Conservation (phyloP, 2,113 vertebrate genomes). For the Ardeotis arabs region DNA sequence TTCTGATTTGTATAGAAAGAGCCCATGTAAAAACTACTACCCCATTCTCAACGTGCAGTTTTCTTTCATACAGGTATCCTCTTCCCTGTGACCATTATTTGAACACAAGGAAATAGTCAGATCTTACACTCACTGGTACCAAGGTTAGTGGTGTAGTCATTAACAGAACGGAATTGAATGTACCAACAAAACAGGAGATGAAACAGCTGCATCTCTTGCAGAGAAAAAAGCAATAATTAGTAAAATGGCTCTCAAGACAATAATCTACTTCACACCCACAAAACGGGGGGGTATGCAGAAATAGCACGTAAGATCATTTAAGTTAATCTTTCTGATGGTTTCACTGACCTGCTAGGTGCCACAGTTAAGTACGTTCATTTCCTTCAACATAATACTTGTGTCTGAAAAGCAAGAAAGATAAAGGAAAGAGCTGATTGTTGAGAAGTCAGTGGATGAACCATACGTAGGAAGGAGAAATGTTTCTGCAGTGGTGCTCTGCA, state of each 20-base stretch:
- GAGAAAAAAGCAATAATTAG: slow-evolving; percentile 79
- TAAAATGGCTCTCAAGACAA: slow-evolving; percentile 68
- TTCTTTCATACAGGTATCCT: slow-evolving; percentile 60
- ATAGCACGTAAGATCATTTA: slow-evolving; percentile 38
- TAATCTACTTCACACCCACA: slow-evolving; percentile 61
- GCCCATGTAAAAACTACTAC: slow-evolving; percentile 50
- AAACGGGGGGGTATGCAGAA: slow-evolving; percentile 27
- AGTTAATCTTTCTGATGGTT: slow-evolving; percentile 57
- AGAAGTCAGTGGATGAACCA: background rate
- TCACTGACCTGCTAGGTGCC: slow-evolving; percentile 48
- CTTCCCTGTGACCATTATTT: slow-evolving; percentile 40
- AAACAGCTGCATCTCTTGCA: slow-evolving; percentile 70
- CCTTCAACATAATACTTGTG: slow-evolving; percentile 41
- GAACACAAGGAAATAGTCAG: slow-evolving; percentile 53
- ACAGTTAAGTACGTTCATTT: slow-evolving; percentile 62
- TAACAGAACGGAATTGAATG: slow-evolving; percentile 53
- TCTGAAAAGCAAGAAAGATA: slow-evolving; percentile 41
- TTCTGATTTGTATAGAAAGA: slow-evolving; percentile 71
- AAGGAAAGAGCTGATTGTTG: background rate
- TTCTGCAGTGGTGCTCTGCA: slow-evolving; percentile 36
- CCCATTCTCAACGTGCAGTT: slow-evolving; percentile 44
- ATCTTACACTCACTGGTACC: slow-evolving; percentile 61
- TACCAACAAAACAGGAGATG: slow-evolving; percentile 66
- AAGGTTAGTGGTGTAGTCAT: slow-evolving; percentile 52
- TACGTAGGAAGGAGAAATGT: slow-evolving; percentile 19